Evolutionary conservation across 2,888 invertebrate species (phyloP).

Genomic region (Mimumesa dahlbomi): DNA sequence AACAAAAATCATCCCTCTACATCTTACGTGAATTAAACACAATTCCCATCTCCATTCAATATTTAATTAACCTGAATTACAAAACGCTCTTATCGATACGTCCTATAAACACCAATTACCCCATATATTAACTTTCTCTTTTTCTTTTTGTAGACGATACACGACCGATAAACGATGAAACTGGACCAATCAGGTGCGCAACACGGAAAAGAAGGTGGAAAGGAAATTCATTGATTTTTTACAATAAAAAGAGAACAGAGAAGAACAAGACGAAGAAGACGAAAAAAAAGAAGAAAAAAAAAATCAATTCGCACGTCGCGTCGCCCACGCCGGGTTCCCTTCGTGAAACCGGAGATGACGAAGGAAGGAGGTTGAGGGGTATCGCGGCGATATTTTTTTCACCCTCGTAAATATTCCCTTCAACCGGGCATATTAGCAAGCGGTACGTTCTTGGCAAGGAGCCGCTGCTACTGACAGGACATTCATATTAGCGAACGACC

Average conservation of each 20-base stretch:
- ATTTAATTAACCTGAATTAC: too few species aligned
- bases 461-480: constrained; percentile 79
- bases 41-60: not conserved
- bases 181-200: too few species aligned
- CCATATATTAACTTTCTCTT: too few species aligned
- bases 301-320: constrained; percentile 62
- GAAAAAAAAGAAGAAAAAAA: not conserved
- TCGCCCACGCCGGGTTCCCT: constrained; percentile 12
- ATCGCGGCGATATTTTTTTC: constrained; percentile 63
- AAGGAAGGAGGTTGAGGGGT: constrained; percentile 44
- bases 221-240: too few species aligned
- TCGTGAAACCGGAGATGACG: constrained; percentile 34
- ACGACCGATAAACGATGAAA: too few species aligned
- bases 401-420: constrained; percentile 78
- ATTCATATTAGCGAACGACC: constrained; percentile 75
- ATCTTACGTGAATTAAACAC: not conserved
- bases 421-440: constrained; percentile 74
- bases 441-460: constrained; percentile 78
- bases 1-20: not conserved
- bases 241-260: too few species aligned
- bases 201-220: too few species aligned
- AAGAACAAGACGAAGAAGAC: too few species aligned
- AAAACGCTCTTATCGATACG: too few species aligned
- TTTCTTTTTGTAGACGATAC: too few species aligned
- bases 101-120: too few species aligned